Base-by-base conservation (phyloP, 2,113 vertebrate species). In the Megaceryle torquata region DNA sequence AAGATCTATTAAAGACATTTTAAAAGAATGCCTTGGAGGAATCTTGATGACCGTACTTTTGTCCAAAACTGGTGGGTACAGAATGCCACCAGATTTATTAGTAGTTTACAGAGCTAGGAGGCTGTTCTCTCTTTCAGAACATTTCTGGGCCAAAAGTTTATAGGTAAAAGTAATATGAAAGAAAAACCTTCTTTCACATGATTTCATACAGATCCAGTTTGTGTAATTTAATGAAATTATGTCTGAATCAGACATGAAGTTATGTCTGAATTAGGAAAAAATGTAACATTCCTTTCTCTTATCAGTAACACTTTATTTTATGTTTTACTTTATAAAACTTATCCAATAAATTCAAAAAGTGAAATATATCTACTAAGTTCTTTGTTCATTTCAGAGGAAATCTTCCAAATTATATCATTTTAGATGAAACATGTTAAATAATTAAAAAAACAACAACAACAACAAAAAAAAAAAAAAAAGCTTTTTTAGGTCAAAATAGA, bases 261-360 rank as follows among this genome's bases (percentile, higher is more conserved):
- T 67, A 54, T 8, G 2, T 22, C 10, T 68, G 5, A 53, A 3
- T 39, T 81, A 64, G 18, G 20, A 77, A 71, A 87, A 56, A 41
- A 4, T 0, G 0, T 24, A 54, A 22, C 15, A 15, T 15, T 41
- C 13, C 25, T 3, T 71, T 63, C 31, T 67, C 1, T 28, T 44
- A 88, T 50, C 5, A 46, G 5, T n/a, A 67, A 1, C 4, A 79
- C 1, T 64, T 63, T n/a, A 39, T 44, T 68, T 1, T 37, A 20
- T 15, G 11, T 21, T 87, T 91, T 77, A 5, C 25, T 14, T 84
- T 31, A 72, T 8, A 86, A 89, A 76, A 20, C 1, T 16, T 44
- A 65, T 50, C 10, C 51, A 60, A 86, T 20, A 29, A 22, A 37
- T 59, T 44, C 1, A 63, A 72, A 64, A 72, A 9, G 2, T 57